Conservation (phyloP, 2,113 vertebrate species). For the Mus pahari region DNA sequence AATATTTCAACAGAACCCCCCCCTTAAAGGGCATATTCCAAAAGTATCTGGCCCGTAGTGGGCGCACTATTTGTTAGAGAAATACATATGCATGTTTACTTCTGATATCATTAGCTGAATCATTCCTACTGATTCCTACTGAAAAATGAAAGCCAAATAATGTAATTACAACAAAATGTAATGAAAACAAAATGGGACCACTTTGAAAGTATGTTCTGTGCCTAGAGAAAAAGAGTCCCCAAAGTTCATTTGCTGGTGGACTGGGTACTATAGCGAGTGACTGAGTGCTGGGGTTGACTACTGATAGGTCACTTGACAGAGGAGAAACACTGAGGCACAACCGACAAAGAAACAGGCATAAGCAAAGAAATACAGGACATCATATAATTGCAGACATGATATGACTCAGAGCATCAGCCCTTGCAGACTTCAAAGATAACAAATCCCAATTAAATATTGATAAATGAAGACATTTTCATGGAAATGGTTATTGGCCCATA, state of each 20-base stretch:
- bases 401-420: conserved; percentile 55
- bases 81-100: neutral
- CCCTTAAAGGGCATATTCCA: neutral
- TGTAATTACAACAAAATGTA: neutral
- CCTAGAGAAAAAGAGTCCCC: neutral
- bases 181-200: neutral
- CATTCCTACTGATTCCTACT: conserved; percentile 20
- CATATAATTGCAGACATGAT: conserved; percentile 33
- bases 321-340: neutral
- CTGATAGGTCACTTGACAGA: neutral
- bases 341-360: neutral
- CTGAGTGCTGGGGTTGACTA: neutral
- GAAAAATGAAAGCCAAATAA: conserved; percentile 38
- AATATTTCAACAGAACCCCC: neutral
- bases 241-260: neutral
- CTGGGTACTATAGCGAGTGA: neutral
- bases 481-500: conserved; percentile 16
- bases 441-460: conserved; percentile 64
- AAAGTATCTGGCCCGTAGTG: neutral
- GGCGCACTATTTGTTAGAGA: neutral
- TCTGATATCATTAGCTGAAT: neutral
- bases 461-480: conserved; percentile 54
- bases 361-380: conserved; percentile 17
- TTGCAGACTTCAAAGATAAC: conserved; percentile 65
- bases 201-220: conserved; percentile 26